Conservation (phyloP, 2,888 invertebrate species). For the Cataglyphis albicans region DNA sequence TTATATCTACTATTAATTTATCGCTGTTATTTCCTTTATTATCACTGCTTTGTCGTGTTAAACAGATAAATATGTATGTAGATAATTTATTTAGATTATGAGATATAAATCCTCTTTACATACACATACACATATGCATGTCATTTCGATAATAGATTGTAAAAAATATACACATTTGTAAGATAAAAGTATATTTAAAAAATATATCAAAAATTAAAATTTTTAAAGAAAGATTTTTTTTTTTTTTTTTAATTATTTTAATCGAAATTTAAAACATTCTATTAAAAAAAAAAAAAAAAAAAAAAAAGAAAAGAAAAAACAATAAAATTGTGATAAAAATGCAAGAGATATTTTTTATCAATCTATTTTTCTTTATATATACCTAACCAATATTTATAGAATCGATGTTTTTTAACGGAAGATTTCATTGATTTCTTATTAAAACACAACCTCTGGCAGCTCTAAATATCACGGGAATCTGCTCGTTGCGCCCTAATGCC, state of each 20-base stretch:
- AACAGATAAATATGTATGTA: not conserved
- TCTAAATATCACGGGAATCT: constrained; percentile 16
- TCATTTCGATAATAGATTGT: not conserved
- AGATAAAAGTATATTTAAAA: not conserved
- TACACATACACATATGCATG: not conserved
- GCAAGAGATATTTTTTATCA: no score
- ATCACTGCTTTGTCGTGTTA: not conserved
- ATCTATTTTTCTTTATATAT: not conserved
- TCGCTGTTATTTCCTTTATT: constrained; percentile 20
- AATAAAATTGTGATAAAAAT: no score
- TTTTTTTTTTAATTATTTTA: not conserved
- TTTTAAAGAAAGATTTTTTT: no score
- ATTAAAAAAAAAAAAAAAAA: not conserved
- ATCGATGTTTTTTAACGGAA: not conserved
- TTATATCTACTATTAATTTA: constrained; percentile 13
- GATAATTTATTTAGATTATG: constrained; percentile 15
- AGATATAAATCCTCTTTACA: not conserved
- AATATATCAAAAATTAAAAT: not conserved
- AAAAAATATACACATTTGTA: not conserved
- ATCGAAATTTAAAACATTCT: not conserved
- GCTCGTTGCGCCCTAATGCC: constrained; percentile 23
- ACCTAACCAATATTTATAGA: not conserved
- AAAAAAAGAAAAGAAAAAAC: no score
- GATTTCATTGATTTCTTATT: not conserved
- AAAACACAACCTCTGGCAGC: not conserved